Evolutionary conservation across 1,140 invertebrate genomes (phyloP), one percentile per base, ranked within the genome.

Genomic region (Holotrichia oblita): DNA sequence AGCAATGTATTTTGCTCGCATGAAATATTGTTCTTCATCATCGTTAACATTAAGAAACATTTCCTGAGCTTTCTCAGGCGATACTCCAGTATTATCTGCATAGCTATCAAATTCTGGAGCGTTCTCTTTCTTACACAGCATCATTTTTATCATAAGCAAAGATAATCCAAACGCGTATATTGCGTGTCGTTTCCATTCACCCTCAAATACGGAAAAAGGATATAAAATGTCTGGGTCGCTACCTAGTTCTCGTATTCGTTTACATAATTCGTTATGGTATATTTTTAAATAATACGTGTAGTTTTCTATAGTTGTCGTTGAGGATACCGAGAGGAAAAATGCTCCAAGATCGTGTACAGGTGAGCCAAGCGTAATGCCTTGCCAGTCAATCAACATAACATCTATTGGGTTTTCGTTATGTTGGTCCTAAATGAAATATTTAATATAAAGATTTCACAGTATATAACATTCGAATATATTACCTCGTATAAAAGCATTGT

Each of bases 311-410:
- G 90, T 86, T 8, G 87, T 81, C 74, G 86, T 79, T 10, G 89
- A 87, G 0, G 89, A 88, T 72, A 87, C 88, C 80, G 87, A 87
- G 78, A 89, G 91, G 3, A 92, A 83, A 74, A 89, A 89, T 79
- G 90, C 89, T 0, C 86, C 87, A 59, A 92, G 79, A 78, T 91
- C 91, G 0, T 87, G 87, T 0, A 89, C 87, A 7, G 91, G 91
- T 6, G 90, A 91, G 2, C 88, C 86, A 76, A 89, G 87, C 7
- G 89, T 85, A 9, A 87, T 83, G 6, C 91, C 82, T 81, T 91
- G 90, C 83, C 89, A 90, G 79, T 92, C 91, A 14, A 91, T 77
- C 0, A 91, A 81, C 55, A 59, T 74, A 20, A 88, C 82, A 44
- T 90, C 87, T 42, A 84, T 81, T 27, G 88, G 84, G n/a, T 79